Base-by-base conservation (phyloP, 2,113 vertebrate genomes). In the Eulemur rufifrons region DNA sequence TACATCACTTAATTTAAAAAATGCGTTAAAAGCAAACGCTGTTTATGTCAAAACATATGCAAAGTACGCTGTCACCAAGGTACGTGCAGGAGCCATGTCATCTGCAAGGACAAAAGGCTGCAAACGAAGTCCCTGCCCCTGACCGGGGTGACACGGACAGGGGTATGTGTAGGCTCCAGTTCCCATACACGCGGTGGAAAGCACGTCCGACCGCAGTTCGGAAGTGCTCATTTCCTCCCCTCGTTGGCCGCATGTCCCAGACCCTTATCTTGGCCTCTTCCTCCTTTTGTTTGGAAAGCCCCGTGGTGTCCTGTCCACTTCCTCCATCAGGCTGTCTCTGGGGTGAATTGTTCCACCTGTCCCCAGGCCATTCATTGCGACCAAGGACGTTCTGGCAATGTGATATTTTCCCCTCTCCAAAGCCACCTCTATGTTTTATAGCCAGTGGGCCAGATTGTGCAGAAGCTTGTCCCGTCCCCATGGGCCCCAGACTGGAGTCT, bases 251-350 rank as follows among this genome's bases (percentile, higher is more conserved):
- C 21, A 25, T 0, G 1, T 13, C 42, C 52, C n/a, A 17, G 63
- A 20, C 63, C n/a, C 42, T 66, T 13, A n/a, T 39, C 54, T n/a
- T 3, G 17, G 32, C 90, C n/a, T 56, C 86, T 97, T 92, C 93
- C 96, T 93, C 63, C 90, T 78, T 94, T 89, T 91, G 94, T 91
- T 82, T 42, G 54, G 63, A 64, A 68, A 76, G 42, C 17, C 37
- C 12, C 23, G 0, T 0, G 3, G 10, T 86, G 8, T 42, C 47
- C 54, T 3, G 27, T 54, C 1, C 5, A 9, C 42, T 78, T 64
- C 61, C 80, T 50, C 73, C 32, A 37, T 17, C 17, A 1, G 5
- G 9, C 39, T 2, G 4, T 23, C 89, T 69, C 89, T 47, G 85
- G 94, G 23, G 14, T 34, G 86, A n/a, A 34, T 69, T 21, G 54